Evolutionary conservation across 2,113 vertebrate species (phyloP).

Genomic region (Echinops telfairi): DNA sequence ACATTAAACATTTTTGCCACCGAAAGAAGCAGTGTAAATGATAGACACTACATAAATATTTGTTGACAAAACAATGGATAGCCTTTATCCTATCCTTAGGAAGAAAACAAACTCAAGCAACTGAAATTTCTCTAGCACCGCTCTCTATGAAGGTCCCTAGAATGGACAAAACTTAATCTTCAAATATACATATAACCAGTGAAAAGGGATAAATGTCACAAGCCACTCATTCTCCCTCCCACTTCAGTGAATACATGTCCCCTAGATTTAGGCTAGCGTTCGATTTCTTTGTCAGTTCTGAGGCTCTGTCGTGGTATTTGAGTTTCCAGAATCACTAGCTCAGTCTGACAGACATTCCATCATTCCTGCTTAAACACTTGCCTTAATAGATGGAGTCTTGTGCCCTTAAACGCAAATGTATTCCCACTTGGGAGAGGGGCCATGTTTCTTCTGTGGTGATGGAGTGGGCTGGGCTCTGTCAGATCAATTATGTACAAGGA

Average conservation of each 20-base stretch:
- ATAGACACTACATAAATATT: neutral
- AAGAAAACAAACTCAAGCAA: neutral
- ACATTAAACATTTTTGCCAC: no score
- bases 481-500: conserved; percentile 88
- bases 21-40: neutral
- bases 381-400: conserved; percentile 81
- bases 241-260: neutral
- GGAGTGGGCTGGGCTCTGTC: conserved; percentile 86
- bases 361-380: conserved; percentile 83
- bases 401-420: conserved; percentile 80
- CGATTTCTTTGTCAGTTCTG: neutral
- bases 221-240: neutral
- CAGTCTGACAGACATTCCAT: conserved; percentile 77
- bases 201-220: neutral
- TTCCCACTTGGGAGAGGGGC: conserved; percentile 78
- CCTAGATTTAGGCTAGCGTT: neutral
- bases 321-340: conserved; percentile 73
- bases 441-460: conserved; percentile 83
- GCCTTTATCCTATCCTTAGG: neutral
- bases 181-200: neutral
- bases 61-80: neutral
- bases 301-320: neutral
- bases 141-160: neutral
- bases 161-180: neutral
- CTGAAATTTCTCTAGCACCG: neutral